These are phyloP conservation scores for Alcis repandata DNA, from an alignment of 2,888 invertebrate genomes.

Conservation along the genomic window DNA sequence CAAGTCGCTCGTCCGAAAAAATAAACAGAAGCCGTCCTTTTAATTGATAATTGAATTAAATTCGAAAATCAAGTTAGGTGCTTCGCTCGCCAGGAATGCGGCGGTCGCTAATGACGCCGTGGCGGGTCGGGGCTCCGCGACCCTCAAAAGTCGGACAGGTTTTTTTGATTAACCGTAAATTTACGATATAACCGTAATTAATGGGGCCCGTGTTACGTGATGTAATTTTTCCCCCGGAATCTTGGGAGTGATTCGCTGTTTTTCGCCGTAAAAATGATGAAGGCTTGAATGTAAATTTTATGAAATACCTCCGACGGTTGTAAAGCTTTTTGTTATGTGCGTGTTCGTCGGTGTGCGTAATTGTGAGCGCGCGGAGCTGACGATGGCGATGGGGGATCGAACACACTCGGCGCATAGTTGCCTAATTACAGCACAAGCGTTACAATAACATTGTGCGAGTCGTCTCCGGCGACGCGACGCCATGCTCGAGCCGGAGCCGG, in stretches of 20 bases:
- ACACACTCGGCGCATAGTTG: background rate
- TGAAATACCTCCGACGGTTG: conserved; percentile 33
- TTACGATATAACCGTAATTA: conserved; percentile 74
- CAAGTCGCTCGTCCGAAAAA: conserved; percentile 69
- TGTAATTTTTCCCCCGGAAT: conserved; percentile 52
- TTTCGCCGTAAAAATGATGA: conserved; percentile 51
- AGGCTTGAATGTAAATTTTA: conserved; percentile 46
- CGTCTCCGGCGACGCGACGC: conserved; percentile 13
- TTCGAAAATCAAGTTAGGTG: conserved; percentile 76
- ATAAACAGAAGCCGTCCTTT: conserved; percentile 74
- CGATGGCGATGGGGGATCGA: background rate
- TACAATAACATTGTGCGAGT: conserved; percentile 30
- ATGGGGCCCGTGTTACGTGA: conserved; percentile 65
- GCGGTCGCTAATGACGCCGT: conserved; percentile 71
- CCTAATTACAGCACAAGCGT: conserved; percentile 21
- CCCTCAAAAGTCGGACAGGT: conserved; percentile 68
- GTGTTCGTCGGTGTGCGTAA: conserved; percentile 6
- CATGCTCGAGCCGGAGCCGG: conserved; percentile 38
- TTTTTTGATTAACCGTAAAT: conserved; percentile 77
- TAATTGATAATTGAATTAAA: conserved; percentile 85
- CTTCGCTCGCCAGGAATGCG: conserved; percentile 62
- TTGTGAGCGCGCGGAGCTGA: background rate
- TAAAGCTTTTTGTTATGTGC: conserved; percentile 23
- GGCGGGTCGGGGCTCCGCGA: conserved; percentile 38
- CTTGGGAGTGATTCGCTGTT: conserved; percentile 61